Base-by-base conservation (phyloP, 92 coral and sea anemone species). In the Bergia sp. region DNA sequence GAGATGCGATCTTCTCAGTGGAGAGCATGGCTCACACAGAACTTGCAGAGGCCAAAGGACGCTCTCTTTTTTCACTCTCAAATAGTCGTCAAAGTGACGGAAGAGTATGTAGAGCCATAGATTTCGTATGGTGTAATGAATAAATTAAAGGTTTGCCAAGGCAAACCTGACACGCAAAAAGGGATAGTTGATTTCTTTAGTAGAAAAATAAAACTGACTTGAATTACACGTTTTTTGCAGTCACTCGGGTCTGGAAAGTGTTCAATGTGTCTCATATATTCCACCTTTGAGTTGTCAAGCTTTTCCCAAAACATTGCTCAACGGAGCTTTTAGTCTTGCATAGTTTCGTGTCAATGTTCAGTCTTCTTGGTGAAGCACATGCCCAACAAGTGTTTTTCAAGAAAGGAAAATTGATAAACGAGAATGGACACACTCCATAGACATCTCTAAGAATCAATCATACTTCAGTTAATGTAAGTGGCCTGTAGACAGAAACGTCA, bases 391-490 rank as follows among this genome's bases (percentile, higher is more conserved):
- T 61, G 58, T 53, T 53, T 53, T 53, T 53, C 69, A 61, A 61
- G 9, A 80, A 80, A 80, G 21, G 43, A 55, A 37, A 80, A 57
- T 40, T 80, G 73, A 36, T 53, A 37, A 79, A 79, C 69, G 61
- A 37, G 44, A 80, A 5, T 61, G 69, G 18, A 61, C 7, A 61
- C 69, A 23, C 20, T 61, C 69, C 20, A 61, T 18, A 20, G 69
- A 61, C 29, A 21, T 61, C 69, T 7, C 69, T 61, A 16, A 42
- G 37, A 29, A 80, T 80, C 64, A 53, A 80, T 80, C 85, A 80
- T 36, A 37, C 45, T 80, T 80, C 47, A 80, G 85, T 55, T 29
- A 37, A 11, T 29, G 44, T 57, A 38, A 37, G 12, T 80, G 66
- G 29, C 64, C 42, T 44, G 57, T 21, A 44, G 37, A 8, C 12